Base-by-base conservation (phyloP, 1,140 invertebrate species). In the Drosophila albomicans region DNA sequence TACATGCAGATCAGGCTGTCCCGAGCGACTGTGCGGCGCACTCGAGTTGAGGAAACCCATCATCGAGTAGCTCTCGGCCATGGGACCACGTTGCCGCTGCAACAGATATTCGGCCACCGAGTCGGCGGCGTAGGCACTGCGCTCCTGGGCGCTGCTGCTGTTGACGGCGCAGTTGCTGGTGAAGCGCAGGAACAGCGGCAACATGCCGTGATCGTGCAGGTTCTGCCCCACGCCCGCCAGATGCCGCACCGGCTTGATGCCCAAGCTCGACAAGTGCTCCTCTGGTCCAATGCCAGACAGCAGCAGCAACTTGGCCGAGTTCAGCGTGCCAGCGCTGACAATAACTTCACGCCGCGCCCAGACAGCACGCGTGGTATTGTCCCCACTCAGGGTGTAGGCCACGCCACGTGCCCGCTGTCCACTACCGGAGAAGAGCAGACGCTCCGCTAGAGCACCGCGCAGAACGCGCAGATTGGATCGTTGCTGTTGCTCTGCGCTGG, bases 361-460 rank as follows among this genome's bases (percentile, higher is more conserved):
- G 0, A 63, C 88, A 0, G 66, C 2, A 75, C 8, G 4, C 8
- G 6, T 54, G 0, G 6, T 3, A 10, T 75, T 67, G 5, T 78
- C 92, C 80, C 97, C 93, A 97, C 95, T 8, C 1, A 67, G 3
- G 1, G 95, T 94, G 88, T 96, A 97, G 81, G 95, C 94, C 0
- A 97, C 95, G 0, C 96, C 96, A 56, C 94, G 95, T 0, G 96
- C 95, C 66, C 94, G 93, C 95, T 93, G n/a, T 25, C 5, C 8
- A n/a, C 51, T 2, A 0, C 3, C 30, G 96, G 94, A 8, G 95
- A 95, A 25, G 96, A 94, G 82, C 96, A 97, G 61, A 0, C 56
- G 82, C 16, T 79, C 15, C 0, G 35, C 85, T 1, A 13, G 11
- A 1, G 95, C 95, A 92, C 95, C 96, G 0, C 96, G 87, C 0